These are phyloP conservation scores for Halocynthia roretzi DNA, from an alignment of 23 tunicate species.

Conservation along the genomic window DNA sequence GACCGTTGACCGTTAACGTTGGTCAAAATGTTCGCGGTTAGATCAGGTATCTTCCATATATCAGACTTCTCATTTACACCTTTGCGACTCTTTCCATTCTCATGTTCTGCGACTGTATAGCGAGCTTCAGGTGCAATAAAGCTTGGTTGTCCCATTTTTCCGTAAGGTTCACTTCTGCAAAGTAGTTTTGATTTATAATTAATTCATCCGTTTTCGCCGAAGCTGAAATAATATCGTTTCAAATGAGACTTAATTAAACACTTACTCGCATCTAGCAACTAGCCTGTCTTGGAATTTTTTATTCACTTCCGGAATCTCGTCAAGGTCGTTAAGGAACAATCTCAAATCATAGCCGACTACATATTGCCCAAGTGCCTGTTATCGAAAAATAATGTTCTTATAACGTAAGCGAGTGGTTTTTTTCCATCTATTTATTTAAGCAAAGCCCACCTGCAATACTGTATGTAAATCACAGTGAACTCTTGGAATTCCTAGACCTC, in stretches of 20 bases:
- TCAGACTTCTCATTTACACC: background rate
- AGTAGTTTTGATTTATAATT: too few species aligned
- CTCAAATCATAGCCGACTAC: constrained; percentile 15
- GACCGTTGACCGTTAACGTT: background rate
- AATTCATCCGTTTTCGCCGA: too few species aligned
- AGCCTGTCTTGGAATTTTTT: background rate
- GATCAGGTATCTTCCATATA: constrained; percentile 19
- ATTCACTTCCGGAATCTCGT: constrained; percentile 15
- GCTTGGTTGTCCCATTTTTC: constrained; percentile 7
- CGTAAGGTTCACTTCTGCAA: constrained; percentile 21
- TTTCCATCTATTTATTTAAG: background rate
- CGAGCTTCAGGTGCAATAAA: constrained; percentile 24
- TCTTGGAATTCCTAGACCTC: constrained; percentile 15
- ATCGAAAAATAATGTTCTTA: background rate
- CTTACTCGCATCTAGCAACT: constrained; percentile 20
- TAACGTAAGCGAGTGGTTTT: background rate
- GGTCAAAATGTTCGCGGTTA: constrained; percentile 12
- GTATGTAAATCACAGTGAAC: constrained; percentile 29
- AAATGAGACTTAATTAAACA: background rate
- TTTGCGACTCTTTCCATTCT: background rate
- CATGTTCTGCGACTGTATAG: background rate
- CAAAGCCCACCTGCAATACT: constrained; percentile 8
- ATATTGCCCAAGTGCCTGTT: constrained; percentile 22
- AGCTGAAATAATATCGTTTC: background rate
- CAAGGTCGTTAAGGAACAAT: constrained; percentile 16